phyloP scores from a whole-genome alignment of 1,140 invertebrate species.

The Ceratina japonica region DNA sequence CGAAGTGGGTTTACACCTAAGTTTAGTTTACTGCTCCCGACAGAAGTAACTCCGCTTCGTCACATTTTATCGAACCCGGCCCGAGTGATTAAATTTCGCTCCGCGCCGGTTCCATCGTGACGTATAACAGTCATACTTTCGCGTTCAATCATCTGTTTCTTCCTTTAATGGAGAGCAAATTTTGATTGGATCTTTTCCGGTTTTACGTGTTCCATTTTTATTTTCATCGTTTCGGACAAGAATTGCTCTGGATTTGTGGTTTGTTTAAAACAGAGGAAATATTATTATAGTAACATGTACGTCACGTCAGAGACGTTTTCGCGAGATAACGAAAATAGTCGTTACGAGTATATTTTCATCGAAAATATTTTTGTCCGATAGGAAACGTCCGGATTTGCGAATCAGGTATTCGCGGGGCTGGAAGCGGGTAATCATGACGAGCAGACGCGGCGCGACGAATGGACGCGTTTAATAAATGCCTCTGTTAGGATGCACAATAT shows the following conservation, averaged over 20 bases:
- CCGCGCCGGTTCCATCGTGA: no score
- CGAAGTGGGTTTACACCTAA: slow-evolving; percentile 56
- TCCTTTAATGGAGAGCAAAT: not conserved
- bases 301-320: not conserved
- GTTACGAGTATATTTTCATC: not conserved
- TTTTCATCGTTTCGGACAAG: no score
- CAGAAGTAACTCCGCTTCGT: not conserved
- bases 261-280: no score
- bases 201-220: no score
- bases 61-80: not conserved
- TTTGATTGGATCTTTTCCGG: no score
- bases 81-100: not conserved
- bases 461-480: slow-evolving; percentile 8
- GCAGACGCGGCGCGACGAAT: not conserved
- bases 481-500: not conserved
- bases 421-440: not conserved
- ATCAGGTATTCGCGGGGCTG: not conserved
- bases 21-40: slow-evolving; percentile 26
- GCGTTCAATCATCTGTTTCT: not conserved
- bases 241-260: no score
- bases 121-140: no score
- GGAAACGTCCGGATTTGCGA: no score
- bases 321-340: not conserved
- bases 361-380: not conserved
- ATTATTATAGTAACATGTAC: no score